Evolutionary conservation across 2,888 invertebrate species (phyloP), one percentile per base, ranked within the genome.

Genomic region (Diaprepes abbreviatus): DNA sequence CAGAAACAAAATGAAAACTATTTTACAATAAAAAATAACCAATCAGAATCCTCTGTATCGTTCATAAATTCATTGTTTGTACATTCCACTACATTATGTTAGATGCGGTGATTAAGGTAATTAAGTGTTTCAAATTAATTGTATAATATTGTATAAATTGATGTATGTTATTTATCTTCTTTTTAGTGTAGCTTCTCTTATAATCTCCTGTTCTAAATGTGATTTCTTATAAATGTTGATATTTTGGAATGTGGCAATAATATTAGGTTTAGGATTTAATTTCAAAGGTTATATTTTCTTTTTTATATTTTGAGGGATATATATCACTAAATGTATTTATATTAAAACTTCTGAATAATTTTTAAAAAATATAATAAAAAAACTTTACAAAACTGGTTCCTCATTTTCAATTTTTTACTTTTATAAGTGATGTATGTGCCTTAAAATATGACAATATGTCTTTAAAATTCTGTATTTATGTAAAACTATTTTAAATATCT

Each of bases 131-230:
- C 14, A 63, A 16, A 28, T 16, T 31, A 38, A 43, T 54, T 65
- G 65, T 65, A 65, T 54, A 54, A 63, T 40, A 54, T 35, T 65
- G 65, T 65, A 65, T n/a, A 65, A 57, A 65, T 57, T 35, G 17
- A 12, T 55, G 17, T 54, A 35, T 54, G 21, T 38, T 40, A 33
- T 54, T 55, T 43, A 19, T 52, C 16, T 58, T 31, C 40, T 58
- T 40, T 43, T 40, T 54, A 63, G 54, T 16, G 9, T 63, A 54
- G 63, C 10, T 38, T 48, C 50, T 19, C 50, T 19, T 50, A 40
- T 55, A 43, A 57, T 65, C 55, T 65, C 65, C 48, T 65, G 40
- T 57, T 43, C 31, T 40, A 45, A 65, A 55, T 65, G 65, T 65
- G 65, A 65, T 65, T 28, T 31, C 14, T 58, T 33, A 36, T 57